phyloP scores from a whole-genome alignment of 2,888 invertebrate genomes.

The Brachypterus glaber region DNA sequence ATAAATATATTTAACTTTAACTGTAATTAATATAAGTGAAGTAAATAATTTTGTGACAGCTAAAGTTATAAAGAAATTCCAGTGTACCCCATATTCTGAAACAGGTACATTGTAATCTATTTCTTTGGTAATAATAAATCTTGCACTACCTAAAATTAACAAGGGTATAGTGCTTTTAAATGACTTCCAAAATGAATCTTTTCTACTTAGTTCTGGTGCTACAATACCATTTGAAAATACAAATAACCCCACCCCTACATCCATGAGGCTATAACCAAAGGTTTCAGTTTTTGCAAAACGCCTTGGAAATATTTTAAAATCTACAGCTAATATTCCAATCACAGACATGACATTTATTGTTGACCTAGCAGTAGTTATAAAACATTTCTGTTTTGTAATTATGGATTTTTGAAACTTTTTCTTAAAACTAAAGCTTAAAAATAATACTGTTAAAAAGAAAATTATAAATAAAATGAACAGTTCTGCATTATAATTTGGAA shows the following conservation, averaged over 20 bases:
- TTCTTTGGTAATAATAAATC: slow-evolving; percentile 52
- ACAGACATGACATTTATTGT: slow-evolving; percentile 64
- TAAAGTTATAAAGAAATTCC: slow-evolving; percentile 97
- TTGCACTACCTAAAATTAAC: slow-evolving; percentile 51
- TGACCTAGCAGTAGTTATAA: slow-evolving; percentile 60
- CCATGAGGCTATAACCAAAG: slow-evolving; percentile 88
- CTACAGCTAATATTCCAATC: slow-evolving; percentile 85
- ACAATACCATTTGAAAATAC: slow-evolving; percentile 73
- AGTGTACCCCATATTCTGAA: slow-evolving; percentile 92
- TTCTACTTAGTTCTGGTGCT: slow-evolving; percentile 45
- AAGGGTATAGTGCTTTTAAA: slow-evolving; percentile 42
- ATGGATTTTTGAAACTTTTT: slow-evolving; percentile 2
- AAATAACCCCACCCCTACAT: slow-evolving; percentile 87
- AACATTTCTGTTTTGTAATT: slow-evolving; percentile 22
- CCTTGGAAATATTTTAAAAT: slow-evolving; percentile 80
- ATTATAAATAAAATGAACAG: slow-evolving; percentile 23
- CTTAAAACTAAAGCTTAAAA: slow-evolving; percentile 10
- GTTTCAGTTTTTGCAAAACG: slow-evolving; percentile 79
- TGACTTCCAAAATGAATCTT: slow-evolving; percentile 31
- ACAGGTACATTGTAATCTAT: slow-evolving; percentile 79
- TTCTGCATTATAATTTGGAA: slow-evolving; percentile 35
- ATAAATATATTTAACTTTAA: slow-evolving; percentile 45
- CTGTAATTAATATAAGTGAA: slow-evolving; percentile 44
- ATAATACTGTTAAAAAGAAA: slow-evolving; percentile 16
- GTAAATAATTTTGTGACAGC: slow-evolving; percentile 57